phyloP scores from a whole-genome alignment of 2,888 invertebrate species.

The Napeogenes inachia region DNA sequence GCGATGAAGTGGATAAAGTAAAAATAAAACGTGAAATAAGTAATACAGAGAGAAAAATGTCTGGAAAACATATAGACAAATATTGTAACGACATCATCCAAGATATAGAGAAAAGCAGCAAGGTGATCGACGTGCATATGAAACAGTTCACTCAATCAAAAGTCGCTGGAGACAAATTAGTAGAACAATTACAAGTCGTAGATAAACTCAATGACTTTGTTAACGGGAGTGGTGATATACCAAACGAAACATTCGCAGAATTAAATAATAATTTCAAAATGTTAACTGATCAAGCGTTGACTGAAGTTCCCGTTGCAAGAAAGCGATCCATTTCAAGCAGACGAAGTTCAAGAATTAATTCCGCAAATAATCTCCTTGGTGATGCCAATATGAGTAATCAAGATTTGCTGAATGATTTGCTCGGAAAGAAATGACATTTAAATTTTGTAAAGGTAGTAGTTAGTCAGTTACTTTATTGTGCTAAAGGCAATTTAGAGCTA shows the following conservation, averaged over 20 bases:
- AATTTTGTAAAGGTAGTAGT: constrained; percentile 6
- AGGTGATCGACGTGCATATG: constrained; percentile 72
- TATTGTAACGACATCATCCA: constrained; percentile 68
- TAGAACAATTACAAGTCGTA: constrained; percentile 69
- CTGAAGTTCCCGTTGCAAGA: constrained; percentile 43
- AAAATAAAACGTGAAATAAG: constrained; percentile 46
- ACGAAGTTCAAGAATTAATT: constrained; percentile 42
- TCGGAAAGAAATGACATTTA: constrained; percentile 66
- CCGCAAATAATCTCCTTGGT: constrained; percentile 49
- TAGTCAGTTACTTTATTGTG: not conserved
- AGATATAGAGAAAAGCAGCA: constrained; percentile 65
- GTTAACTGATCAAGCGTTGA: constrained; percentile 56
- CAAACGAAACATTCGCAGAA: constrained; percentile 52
- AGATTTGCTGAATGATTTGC: constrained; percentile 62
- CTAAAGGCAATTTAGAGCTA: constrained; percentile 1
- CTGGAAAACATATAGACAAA: constrained; percentile 58
- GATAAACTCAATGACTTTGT: constrained; percentile 73
- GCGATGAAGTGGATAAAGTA: constrained; percentile 37
- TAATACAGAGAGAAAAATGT: constrained; percentile 44
- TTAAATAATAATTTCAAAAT: constrained; percentile 68
- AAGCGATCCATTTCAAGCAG: constrained; percentile 59
- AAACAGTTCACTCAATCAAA: constrained; percentile 64
- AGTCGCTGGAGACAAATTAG: constrained; percentile 68
- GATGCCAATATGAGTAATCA: constrained; percentile 64
- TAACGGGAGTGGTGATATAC: constrained; percentile 51